Evolutionary conservation across 2,113 vertebrate genomes (phyloP), one percentile per base, ranked within the genome.

Genomic region (Cyphomyrus discorhynchus): DNA sequence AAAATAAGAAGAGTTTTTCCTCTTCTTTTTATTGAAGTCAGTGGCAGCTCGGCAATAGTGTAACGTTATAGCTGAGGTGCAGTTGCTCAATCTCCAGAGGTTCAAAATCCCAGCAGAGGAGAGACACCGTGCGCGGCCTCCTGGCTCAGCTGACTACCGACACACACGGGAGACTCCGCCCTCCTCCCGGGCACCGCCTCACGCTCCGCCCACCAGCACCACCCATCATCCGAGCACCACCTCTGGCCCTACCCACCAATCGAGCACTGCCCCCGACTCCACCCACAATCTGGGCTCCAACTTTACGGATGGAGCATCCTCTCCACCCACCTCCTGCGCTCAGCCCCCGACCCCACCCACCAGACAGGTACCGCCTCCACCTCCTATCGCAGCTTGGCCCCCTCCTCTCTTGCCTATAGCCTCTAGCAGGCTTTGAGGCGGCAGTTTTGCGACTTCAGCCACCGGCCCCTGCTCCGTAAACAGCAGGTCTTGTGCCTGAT

Each of bases 21-120:
- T 11, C n/a, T 31, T 31, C 62, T 70, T 31, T 70, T 31, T 70
- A 70, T 3, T 70, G 8, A 31, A 82, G 77, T 82, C 77, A 45
- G 74, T 2, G 31, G 77, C 42, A 45, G 19, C 19, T 45, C 77
- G 13, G 17, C 15, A 45, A 17, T 42, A 42, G 19, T 45, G 19
- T 24, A 90, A 66, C 77, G 77, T 89, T n/a, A n/a, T 45, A 50
- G 88, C 58, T 80, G 53, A 21, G 46, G 52, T 89, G 47, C 52
- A 90, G 82, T 88, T 62, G 92, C 89, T 94, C 93, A 93, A 91
- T 89, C 90, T 92, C 88, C 92, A 91, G 90, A 89, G 92, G 92
- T 70, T 92, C 93, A 93, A 92, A 92, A 94, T 94, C 91, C 93
- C 91, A 92, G 91, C 89, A 90, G 88, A 90, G 93, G 90, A 94